Percentiles rank a stretch among this genome's conserved stretches.
Evolutionary conservation across 2,113 vertebrate species (phyloP).

Genomic region (Lasiurus borealis): DNA sequence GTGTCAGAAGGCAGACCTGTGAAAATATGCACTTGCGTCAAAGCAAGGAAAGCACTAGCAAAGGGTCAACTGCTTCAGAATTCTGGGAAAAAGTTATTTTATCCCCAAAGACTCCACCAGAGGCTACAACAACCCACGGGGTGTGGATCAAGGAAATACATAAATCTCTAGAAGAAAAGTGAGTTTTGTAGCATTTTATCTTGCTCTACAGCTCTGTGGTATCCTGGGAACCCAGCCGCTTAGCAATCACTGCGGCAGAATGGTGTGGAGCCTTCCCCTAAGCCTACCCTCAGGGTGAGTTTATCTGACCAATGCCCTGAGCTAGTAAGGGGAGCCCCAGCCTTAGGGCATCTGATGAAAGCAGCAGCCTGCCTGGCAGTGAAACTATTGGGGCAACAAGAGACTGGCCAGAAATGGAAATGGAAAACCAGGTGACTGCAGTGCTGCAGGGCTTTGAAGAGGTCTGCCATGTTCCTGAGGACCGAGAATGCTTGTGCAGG

Average conservation of each 20-base stretch:
- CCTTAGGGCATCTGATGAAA: background rate
- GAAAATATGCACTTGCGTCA: background rate
- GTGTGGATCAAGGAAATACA: background rate
- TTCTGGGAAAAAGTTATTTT: background rate
- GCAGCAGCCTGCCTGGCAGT: background rate
- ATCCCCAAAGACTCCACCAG: background rate
- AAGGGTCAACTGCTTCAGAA: background rate
- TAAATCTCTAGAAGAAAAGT: background rate
- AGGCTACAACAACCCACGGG: background rate
- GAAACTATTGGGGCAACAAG: accelerated
- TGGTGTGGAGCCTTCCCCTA: no score
- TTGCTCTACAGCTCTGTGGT: background rate
- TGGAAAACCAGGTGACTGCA: background rate
- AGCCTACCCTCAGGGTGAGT: background rate
- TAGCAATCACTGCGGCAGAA: background rate
- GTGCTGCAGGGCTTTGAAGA: background rate
- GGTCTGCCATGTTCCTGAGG: background rate
- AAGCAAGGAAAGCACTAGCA: background rate
- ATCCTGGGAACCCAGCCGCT: background rate
- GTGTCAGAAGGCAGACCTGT: background rate
- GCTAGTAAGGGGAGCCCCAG: background rate
- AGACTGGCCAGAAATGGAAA: background rate
- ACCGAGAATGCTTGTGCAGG: background rate
- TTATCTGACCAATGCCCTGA: no score
- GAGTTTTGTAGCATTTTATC: background rate